These are phyloP conservation scores for Hystrix brachyura DNA, from an alignment of 2,113 vertebrate genomes.

Conservation along the genomic window DNA sequence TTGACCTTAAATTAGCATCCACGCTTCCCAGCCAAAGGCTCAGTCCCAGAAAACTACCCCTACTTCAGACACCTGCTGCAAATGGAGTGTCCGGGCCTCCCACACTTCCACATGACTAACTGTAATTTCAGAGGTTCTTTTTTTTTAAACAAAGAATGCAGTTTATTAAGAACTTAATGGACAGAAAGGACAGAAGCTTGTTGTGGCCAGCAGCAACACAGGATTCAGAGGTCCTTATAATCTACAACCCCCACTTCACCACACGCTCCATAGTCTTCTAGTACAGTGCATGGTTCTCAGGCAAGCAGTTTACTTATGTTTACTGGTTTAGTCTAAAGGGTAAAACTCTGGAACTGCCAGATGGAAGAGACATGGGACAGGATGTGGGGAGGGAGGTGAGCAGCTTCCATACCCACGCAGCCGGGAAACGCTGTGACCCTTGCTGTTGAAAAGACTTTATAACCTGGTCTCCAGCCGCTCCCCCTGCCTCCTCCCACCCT, in stretches of 20 bases:
- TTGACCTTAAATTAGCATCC: not conserved
- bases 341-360: not conserved
- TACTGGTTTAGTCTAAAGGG: not conserved
- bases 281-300: not conserved
- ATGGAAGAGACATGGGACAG: not conserved
- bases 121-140: not conserved
- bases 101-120: too few species aligned
- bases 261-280: not conserved
- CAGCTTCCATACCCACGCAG: not conserved
- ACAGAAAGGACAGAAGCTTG: too few species aligned
- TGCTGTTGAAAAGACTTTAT: not conserved
- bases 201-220: too few species aligned
- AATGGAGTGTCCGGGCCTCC: not conserved
- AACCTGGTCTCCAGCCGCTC: not conserved
- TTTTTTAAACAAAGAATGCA: too few species aligned
- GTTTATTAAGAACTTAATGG: too few species aligned
- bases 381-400: rapidly evolving
- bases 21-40: not conserved
- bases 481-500: not conserved
- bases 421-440: not conserved
- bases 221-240: not conserved
- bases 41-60: too few species aligned
- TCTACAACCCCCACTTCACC: not conserved
- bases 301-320: not conserved
- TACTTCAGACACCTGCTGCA: not conserved